Evolutionary conservation across 2,888 invertebrate genomes (phyloP).

Genomic region (Andrena bicolor): DNA sequence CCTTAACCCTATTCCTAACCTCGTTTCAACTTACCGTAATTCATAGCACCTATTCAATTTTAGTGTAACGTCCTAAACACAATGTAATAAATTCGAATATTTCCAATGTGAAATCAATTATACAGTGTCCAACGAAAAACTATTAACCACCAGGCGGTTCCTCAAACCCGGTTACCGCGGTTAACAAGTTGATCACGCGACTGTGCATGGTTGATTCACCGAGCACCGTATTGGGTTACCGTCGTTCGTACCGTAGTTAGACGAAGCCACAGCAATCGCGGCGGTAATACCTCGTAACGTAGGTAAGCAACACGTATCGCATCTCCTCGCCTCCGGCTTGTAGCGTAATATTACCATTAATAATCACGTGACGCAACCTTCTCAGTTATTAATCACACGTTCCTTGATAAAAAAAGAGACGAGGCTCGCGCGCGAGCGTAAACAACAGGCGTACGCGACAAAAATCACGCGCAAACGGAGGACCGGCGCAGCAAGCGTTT

Average conservation of each 20-base stretch:
- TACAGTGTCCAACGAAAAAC: not conserved
- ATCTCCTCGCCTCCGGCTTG: not conserved
- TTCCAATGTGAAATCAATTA: not conserved
- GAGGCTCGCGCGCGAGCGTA: slow-evolving; percentile 22
- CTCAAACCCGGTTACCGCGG: not conserved
- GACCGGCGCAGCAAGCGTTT: slow-evolving; percentile 26
- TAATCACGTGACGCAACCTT: slow-evolving; percentile 13
- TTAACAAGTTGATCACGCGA: not conserved
- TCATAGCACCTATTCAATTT: no score
- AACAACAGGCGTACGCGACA: slow-evolving; percentile 1
- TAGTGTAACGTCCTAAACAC: not conserved
- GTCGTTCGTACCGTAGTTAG: not conserved
- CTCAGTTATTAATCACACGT: not conserved
- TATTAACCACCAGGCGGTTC: not conserved
- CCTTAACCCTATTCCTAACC: no score
- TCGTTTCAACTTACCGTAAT: no score
- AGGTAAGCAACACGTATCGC: slow-evolving; percentile 17
- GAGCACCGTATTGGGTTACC: no score
- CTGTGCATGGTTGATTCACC: not conserved
- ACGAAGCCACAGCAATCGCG: not conserved
- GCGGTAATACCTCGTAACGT: not conserved
- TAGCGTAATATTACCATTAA: slow-evolving; percentile 16
- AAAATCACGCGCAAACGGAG: slow-evolving; percentile 17
- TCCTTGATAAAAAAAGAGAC: slow-evolving; percentile 19
- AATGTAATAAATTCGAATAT: not conserved